Conservation (phyloP, 2,113 vertebrate species). For the Ailurus styani region DNA sequence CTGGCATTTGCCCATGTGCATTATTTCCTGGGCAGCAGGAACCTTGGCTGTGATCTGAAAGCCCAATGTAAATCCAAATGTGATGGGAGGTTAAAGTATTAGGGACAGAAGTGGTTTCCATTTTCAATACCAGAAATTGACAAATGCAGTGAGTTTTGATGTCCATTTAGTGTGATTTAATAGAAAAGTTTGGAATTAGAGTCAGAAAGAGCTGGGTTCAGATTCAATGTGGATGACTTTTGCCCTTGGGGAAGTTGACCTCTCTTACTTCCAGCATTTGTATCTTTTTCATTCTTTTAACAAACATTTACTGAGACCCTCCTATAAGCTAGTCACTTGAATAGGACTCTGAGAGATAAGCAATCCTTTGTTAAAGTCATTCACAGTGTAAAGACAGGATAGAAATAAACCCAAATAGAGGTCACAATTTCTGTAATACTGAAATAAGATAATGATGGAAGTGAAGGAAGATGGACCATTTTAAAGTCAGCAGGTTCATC, state of each 20-base stretch:
- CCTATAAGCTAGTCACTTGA: neutral
- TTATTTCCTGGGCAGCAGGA: constrained; percentile 55
- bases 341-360: neutral
- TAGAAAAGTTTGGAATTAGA: neutral
- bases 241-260: neutral
- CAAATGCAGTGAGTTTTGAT: constrained; percentile 1
- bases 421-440: neutral
- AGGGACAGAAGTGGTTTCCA: constrained; percentile 9
- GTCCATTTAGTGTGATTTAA: neutral
- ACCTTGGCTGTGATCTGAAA: constrained; percentile 34
- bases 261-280: neutral
- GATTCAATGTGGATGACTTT: neutral
- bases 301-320: neutral
- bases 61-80: constrained; percentile 35
- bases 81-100: neutral
- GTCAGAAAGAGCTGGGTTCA: neutral
- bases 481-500: neutral
- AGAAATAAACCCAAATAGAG: neutral
- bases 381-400: neutral
- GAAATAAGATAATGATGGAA: neutral
- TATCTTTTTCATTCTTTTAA: neutral
- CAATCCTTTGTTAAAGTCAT: neutral
- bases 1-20: constrained; percentile 34
- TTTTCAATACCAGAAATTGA: constrained; percentile 46
- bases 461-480: neutral